phyloP scores from a whole-genome alignment of 2,113 vertebrate species.

The Pelodiscus sinensis region DNA sequence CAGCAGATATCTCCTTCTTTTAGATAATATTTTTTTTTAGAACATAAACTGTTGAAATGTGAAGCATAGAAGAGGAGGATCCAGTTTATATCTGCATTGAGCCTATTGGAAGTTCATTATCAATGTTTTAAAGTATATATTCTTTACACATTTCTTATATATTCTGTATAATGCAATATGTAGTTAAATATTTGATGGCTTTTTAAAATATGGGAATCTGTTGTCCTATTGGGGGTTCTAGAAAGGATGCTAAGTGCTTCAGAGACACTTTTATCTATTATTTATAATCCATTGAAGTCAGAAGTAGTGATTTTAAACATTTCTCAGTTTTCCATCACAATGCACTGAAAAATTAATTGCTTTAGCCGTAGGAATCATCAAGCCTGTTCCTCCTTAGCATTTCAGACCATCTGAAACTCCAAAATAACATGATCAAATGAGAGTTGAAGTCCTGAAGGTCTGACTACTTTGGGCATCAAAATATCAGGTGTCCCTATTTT shows the following conservation, averaged over 20 bases:
- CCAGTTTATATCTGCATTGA: not conserved
- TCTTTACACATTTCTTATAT: not conserved
- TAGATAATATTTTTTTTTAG: not conserved
- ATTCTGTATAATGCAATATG: not conserved
- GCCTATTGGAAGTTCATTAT: not conserved
- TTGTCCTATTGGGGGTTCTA: not conserved
- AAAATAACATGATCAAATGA: slow-evolving; percentile 5
- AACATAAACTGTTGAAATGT: not conserved
- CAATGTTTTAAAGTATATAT: not conserved
- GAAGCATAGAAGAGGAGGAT: not conserved
- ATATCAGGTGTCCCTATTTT: slow-evolving; percentile 45
- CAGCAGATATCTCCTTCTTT: fast-evolving
- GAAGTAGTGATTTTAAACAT: not conserved
- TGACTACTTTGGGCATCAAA: slow-evolving; percentile 11
- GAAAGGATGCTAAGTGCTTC: not conserved
- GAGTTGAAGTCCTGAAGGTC: slow-evolving; percentile 22
- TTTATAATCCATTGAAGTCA: not conserved
- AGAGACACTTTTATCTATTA: not conserved
- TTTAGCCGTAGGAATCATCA: not conserved
- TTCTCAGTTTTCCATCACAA: not conserved
- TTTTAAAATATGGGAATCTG: not conserved
- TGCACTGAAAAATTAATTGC: not conserved
- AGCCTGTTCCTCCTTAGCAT: not conserved
- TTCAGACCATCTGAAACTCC: not conserved
- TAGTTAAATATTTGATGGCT: not conserved